A percentile compares a stretch with the other conserved stretches of the same genome.
Evolutionary conservation across 1,140 invertebrate species (phyloP).

Genomic region (Microplitis mediator): DNA sequence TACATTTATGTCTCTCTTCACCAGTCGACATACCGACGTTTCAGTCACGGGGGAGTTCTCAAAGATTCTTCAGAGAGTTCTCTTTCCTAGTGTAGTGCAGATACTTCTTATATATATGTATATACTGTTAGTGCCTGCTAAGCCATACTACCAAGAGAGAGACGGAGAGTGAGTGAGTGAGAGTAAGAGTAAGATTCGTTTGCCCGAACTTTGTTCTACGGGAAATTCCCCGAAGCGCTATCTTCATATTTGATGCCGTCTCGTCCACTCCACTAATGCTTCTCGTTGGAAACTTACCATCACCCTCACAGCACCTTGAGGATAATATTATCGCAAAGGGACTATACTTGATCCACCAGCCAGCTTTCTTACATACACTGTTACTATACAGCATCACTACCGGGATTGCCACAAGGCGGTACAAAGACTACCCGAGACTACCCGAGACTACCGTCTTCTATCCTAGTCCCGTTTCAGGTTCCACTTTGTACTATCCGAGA

Average conservation of each 20-base stretch:
- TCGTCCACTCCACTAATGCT: slow-evolving; percentile 50
- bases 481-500: no score
- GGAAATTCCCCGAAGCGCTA: slow-evolving; percentile 50
- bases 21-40: not conserved
- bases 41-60: not conserved
- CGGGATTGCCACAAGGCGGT: no score
- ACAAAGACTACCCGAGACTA: no score
- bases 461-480: no score
- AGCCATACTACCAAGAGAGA: no score
- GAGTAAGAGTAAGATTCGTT: slow-evolving; percentile 6
- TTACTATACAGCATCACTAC: not conserved
- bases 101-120: no score
- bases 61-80: slow-evolving; percentile 4
- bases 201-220: slow-evolving; percentile 37
- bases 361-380: not conserved
- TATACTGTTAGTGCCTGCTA: no score
- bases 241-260: slow-evolving; percentile 54
- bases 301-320: slow-evolving; percentile 27
- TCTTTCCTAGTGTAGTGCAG: no score
- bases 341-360: slow-evolving; percentile 8
- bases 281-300: slow-evolving; percentile 50
- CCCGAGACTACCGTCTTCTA: no score
- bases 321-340: slow-evolving; percentile 26
- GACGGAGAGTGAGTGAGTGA: not conserved
- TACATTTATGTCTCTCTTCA: not conserved